Evolutionary conservation across 2,888 invertebrate species (phyloP).

Genomic region (Epicampocera succincta): DNA sequence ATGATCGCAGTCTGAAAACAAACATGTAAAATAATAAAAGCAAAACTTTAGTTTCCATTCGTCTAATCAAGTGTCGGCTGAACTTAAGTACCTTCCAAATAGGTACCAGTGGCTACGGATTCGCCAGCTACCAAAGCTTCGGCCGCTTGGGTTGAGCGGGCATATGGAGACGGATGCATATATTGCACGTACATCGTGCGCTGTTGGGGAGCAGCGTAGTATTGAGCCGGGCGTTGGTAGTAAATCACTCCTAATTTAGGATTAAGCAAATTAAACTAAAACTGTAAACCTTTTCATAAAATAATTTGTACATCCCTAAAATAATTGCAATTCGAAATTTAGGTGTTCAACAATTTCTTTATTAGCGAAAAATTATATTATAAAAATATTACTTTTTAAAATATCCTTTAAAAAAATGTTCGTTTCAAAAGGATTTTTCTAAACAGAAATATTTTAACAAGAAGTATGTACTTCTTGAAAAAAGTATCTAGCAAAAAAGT

Average conservation of each 20-base stretch:
- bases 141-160: constrained; percentile 79
- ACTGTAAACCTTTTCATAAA: not conserved
- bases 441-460: too few relatives aligned
- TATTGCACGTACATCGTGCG: constrained; percentile 80
- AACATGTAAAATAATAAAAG: too few relatives aligned
- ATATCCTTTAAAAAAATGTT: too few relatives aligned
- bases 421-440: too few relatives aligned
- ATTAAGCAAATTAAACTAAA: constrained; percentile 31
- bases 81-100: constrained; percentile 78
- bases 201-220: constrained; percentile 72
- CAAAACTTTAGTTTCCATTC: too few relatives aligned
- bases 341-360: too few relatives aligned
- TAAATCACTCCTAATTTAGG: constrained; percentile 76
- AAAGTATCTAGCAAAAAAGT: too few relatives aligned
- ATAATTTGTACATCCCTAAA: constrained; percentile 23
- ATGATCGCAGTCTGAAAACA: constrained; percentile 77
- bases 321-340: not conserved
- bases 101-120: constrained; percentile 79
- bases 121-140: constrained; percentile 81
- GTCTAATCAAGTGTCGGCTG: not conserved
- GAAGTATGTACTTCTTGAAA: too few relatives aligned
- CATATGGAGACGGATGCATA: constrained; percentile 78
- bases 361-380: too few relatives aligned
- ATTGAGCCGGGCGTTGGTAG: constrained; percentile 78
- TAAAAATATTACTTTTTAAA: too few relatives aligned